These are phyloP conservation scores for Araneus ventricosus DNA, from an alignment of 1,140 invertebrate genomes.

Conservation along the genomic window DNA sequence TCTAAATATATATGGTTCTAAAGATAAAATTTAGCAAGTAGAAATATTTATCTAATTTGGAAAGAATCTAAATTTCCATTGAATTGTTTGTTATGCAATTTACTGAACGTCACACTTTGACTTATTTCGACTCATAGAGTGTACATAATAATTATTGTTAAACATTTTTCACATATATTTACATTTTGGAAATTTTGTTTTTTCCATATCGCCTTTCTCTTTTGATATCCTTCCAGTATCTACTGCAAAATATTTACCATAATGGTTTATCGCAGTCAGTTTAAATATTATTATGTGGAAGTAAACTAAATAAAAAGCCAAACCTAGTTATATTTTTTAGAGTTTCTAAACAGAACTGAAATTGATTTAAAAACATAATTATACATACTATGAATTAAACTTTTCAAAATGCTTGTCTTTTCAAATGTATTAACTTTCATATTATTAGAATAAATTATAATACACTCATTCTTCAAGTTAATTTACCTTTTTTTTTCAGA, in stretches of 20 bases:
- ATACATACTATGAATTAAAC: no score
- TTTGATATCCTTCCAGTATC: neutral
- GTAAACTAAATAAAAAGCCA: no score
- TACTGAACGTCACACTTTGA: conserved; percentile 59
- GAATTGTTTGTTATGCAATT: neutral
- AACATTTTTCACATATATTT: conserved; percentile 25
- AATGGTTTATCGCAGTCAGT: no score
- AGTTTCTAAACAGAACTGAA: no score
- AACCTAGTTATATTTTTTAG: no score
- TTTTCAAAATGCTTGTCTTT: no score
- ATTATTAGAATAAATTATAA: no score
- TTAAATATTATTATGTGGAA: no score
- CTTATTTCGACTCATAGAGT: conserved; percentile 72
- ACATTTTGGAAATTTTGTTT: neutral
- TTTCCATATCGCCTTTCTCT: neutral
- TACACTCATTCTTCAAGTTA: no score
- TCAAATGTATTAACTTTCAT: no score
- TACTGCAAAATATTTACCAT: neutral
- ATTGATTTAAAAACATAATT: no score
- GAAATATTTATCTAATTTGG: conserved; percentile 26
- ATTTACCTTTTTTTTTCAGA: no score
- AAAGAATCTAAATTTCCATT: conserved; percentile 28
- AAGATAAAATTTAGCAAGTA: conserved; percentile 58
- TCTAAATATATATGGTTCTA: conserved; percentile 40
- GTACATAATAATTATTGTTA: conserved; percentile 51